A percentile compares a stretch with the other conserved stretches of the same genome.
Evolutionary conservation across 1,140 invertebrate genomes (phyloP).

Genomic region (Aphelenchoides fujianensis): DNA sequence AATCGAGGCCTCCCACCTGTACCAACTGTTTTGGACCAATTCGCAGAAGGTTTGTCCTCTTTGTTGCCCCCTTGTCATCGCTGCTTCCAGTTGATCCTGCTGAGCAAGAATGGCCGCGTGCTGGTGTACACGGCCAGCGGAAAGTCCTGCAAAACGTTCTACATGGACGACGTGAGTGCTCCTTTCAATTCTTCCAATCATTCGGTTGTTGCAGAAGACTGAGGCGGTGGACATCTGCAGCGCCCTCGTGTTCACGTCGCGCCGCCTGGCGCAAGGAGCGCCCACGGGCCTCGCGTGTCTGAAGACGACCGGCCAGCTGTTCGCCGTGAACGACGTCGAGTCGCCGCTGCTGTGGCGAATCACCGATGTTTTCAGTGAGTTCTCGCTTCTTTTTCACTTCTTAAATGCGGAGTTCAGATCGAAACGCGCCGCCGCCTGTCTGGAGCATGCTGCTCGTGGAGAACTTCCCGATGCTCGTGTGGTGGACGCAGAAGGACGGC

Average conservation of each 20-base stretch:
- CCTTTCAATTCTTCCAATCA: neutral
- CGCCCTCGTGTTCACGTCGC: neutral
- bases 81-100: constrained; percentile 11
- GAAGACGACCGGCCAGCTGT: constrained; percentile 12
- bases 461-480: neutral
- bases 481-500: neutral
- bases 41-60: neutral
- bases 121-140: constrained; percentile 18
- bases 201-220: constrained; percentile 14
- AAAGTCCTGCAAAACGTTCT: neutral
- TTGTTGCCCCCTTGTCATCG: neutral
- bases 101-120: constrained; percentile 23
- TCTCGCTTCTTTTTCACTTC: too few relatives aligned
- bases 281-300: constrained; percentile 12
- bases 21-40: constrained; percentile 11
- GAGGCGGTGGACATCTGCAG: constrained; percentile 4
- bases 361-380: constrained; percentile 13
- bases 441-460: neutral
- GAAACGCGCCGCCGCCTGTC: neutral
- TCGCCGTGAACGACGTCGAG: constrained; percentile 18
- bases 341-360: constrained; percentile 9
- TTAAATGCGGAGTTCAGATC: too few relatives aligned
- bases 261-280: neutral
- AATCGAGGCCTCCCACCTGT: constrained; percentile 10
- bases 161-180: constrained; percentile 10